Base-by-base conservation (phyloP, 2,113 vertebrate genomes). In the Ursus arctos region DNA sequence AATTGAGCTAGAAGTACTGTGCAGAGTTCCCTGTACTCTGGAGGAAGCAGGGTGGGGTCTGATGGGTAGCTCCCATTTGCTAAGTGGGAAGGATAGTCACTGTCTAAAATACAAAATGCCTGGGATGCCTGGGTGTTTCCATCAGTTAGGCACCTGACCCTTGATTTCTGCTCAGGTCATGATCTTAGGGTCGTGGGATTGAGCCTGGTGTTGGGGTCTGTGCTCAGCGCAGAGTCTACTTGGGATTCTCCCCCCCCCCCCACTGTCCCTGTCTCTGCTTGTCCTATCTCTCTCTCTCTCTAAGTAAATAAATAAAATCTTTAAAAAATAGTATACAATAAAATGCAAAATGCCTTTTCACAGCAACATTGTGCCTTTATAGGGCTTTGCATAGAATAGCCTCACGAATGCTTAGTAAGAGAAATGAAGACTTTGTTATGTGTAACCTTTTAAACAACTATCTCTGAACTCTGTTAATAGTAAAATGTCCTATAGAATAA, bases 281-380 rank as follows among this genome's bases (percentile, higher is more conserved):
- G 43, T 43, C 43, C 43, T 40, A 40, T 40, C 40, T 43, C 26
- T 28, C 61, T 13, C 61, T 63, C 11, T 67, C 33, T 69, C 16
- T 69, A 16, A 36, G n/a, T 69, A 36, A 69, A 69, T 19, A 69
- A 69, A 69, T 69, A 69, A 69, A 69, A 69, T n/a, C 31, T 36
- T 36, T 36, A 69, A 69, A 21, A n/a, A 36, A 36, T 69, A 69
- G 3, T 36, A 36, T 69, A 69, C 36, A 69, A 69, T 65, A 47
- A 72, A 88, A 55, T 10, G 24, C 33, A 36, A 9, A 88, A 1
- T 6, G 81, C 28, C n/a, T 51, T 65, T 87, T 72, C 53, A 67
- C 21, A 49, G 82, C 33, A 67, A 40, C 43, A 19, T 1, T 1
- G 2, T 14, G 21, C 0, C 6, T 86, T 43, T 59, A 47, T 0